phyloP scores from a whole-genome alignment of 1,140 invertebrate genomes.

The Drosophila repletoides region DNA sequence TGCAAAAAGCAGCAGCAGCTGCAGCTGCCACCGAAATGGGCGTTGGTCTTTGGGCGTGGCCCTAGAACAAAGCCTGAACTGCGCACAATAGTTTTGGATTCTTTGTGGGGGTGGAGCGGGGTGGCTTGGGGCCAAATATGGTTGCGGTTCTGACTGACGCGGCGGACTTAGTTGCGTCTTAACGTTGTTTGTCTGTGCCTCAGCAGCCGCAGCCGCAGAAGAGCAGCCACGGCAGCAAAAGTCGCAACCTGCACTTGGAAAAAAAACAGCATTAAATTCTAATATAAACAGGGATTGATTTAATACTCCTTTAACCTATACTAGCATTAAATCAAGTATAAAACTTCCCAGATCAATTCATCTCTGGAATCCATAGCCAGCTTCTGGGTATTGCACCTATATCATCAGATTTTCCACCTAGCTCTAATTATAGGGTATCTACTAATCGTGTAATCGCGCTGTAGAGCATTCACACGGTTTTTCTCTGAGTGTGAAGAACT shows the following conservation, averaged over 20 bases:
- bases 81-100: conserved; percentile 65
- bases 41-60: conserved; percentile 34
- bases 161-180: conserved; percentile 58
- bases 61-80: conserved; percentile 64
- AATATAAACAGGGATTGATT: too few species aligned
- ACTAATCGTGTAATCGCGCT: too few species aligned
- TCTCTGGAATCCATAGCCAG: too few species aligned
- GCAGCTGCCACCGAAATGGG: conserved; percentile 25
- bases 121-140: conserved; percentile 54
- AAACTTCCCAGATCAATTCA: too few species aligned
- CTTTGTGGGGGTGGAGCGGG: conserved; percentile 15
- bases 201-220: too few species aligned
- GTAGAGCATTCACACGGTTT: too few species aligned
- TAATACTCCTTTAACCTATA: too few species aligned
- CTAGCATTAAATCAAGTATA: too few species aligned
- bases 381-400: too few species aligned
- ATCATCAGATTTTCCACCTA: too few species aligned
- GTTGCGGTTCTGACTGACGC: conserved; percentile 62
- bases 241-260: conserved; percentile 1
- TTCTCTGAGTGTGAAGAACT: too few species aligned
- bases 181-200: conserved; percentile 39
- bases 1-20: conserved; percentile 3
- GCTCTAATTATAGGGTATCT: too few species aligned
- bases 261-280: neutral
- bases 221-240: conserved; percentile 15